Percentiles rank a stretch among this genome's conserved stretches.
Evolutionary conservation across 2,113 vertebrate genomes (phyloP).

Genomic region (Fulmarus glacialis): DNA sequence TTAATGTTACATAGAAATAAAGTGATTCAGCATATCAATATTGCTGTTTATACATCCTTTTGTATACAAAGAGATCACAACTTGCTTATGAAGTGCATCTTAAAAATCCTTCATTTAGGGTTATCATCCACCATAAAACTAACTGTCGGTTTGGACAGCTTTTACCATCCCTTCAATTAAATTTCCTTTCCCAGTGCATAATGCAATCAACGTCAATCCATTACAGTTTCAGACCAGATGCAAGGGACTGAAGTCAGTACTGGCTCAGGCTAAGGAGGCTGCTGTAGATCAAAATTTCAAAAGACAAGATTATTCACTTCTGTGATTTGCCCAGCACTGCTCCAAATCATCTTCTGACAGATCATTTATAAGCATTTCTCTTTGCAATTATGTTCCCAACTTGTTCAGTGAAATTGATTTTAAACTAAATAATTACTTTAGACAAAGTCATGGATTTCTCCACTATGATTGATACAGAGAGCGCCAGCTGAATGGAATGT

Average conservation of each 20-base stretch:
- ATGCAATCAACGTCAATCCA: not conserved
- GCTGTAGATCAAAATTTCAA: not conserved
- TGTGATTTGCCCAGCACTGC: not conserved
- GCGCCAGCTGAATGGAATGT: not conserved
- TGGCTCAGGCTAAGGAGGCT: not conserved
- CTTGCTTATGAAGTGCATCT: not conserved
- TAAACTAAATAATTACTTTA: not conserved
- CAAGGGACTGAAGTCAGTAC: not conserved
- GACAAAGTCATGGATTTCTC: not conserved
- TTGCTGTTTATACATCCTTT: not conserved
- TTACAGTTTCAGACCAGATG: not conserved
- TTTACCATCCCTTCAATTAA: not conserved
- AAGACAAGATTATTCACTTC: not conserved
- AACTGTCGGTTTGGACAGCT: not conserved
- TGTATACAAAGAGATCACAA: not conserved
- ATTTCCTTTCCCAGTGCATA: not conserved
- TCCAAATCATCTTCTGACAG: not conserved
- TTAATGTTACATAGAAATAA: not conserved
- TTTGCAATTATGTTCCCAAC: not conserved
- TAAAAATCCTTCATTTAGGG: not conserved
- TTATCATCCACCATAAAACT: not conserved
- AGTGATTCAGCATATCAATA: not conserved
- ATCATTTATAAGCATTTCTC: not conserved
- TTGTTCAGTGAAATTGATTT: not conserved
- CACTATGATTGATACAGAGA: not conserved